phyloP scores from a whole-genome alignment of 2,113 vertebrate species.

The Thryonomys swinderianus region DNA sequence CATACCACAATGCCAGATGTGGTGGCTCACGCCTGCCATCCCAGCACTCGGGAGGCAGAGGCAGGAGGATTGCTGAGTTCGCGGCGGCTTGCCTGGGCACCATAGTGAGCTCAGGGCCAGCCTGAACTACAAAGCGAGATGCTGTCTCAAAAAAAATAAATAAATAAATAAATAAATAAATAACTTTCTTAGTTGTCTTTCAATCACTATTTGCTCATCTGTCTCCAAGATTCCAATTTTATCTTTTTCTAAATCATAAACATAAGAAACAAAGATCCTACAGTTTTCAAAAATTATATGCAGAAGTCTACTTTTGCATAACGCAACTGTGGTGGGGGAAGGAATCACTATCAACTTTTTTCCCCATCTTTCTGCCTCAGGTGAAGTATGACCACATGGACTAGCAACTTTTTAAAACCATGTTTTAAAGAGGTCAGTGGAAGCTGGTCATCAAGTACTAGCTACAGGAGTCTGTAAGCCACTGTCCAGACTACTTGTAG shows the following conservation, averaged over 20 bases:
- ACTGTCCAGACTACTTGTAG: not conserved
- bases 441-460: constrained; percentile 6
- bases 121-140: too few relatives aligned
- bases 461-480: too few relatives aligned
- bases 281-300: not conserved
- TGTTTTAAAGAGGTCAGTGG: not conserved
- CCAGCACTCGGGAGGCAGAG: too few relatives aligned
- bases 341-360: not conserved
- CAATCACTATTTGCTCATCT: not conserved
- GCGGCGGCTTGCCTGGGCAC: too few relatives aligned
- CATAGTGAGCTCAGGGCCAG: too few relatives aligned
- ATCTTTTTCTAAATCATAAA: not conserved
- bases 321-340: not conserved
- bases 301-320: not conserved
- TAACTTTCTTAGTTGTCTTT: not conserved
- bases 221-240: not conserved
- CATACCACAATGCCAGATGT: too few relatives aligned
- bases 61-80: too few relatives aligned
- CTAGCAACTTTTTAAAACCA: not conserved
- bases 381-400: not conserved
- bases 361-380: not conserved
- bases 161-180: too few relatives aligned
- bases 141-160: too few relatives aligned
- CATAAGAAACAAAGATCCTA: not conserved
- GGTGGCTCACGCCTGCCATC: too few relatives aligned